A percentile compares a stretch with the other conserved stretches of the same genome.
Evolutionary conservation across 1,140 invertebrate species (phyloP).

Genomic region (Drosophila melanica): DNA sequence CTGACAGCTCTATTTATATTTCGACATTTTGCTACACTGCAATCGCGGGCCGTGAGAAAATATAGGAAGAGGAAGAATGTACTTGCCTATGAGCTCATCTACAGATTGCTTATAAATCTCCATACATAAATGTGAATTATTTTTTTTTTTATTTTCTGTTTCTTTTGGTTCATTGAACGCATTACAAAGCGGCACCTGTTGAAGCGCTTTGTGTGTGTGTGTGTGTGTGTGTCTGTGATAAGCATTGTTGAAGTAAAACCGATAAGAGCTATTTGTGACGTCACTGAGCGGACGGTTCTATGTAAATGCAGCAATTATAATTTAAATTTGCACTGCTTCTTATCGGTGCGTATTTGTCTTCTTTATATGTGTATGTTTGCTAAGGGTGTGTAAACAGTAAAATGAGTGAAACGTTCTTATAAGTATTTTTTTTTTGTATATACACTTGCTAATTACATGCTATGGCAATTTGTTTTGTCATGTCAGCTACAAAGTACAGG

Average conservation of each 20-base stretch:
- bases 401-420: no score
- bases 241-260: constrained; percentile 14
- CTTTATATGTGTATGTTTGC: neutral
- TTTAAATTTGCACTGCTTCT: neutral
- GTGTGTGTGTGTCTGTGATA: constrained; percentile 6
- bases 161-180: constrained; percentile 35
- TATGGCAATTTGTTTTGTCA: constrained; percentile 10
- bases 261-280: constrained; percentile 23
- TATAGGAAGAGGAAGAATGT: neutral
- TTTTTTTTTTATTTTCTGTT: neutral
- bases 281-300: neutral
- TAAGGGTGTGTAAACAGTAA: constrained; percentile 1
- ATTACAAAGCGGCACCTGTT: constrained; percentile 20
- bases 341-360: constrained; percentile 2
- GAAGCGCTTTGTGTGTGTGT: constrained; percentile 13
- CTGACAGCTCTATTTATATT: neutral
- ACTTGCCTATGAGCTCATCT: constrained; percentile 34
- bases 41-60: constrained; percentile 29
- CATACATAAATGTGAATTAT: neutral
- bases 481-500: constrained; percentile 17
- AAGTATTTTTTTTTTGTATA: neutral
- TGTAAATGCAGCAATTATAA: constrained; percentile 9
- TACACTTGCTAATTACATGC: neutral
- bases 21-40: constrained; percentile 12
- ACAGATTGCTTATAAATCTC: constrained; percentile 21